Conservation (phyloP, 1,140 invertebrate species). For the Lepidurus packardi region DNA sequence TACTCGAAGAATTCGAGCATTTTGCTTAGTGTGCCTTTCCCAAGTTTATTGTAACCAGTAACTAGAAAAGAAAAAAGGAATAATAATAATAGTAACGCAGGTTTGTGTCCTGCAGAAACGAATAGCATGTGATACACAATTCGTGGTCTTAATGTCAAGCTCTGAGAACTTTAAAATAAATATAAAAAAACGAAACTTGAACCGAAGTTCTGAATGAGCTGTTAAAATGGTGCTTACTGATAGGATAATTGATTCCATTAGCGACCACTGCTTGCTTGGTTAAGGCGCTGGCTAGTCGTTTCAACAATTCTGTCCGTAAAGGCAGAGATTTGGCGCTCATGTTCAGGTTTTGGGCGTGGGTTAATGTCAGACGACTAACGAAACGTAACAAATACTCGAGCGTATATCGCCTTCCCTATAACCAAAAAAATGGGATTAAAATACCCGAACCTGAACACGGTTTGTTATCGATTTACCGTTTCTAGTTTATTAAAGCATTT, state of each 20-base stretch:
- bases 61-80: slow-evolving; percentile 38
- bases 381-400: slow-evolving; percentile 69
- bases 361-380: slow-evolving; percentile 57
- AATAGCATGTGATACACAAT: too few species aligned
- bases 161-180: too few species aligned
- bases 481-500: slow-evolving; percentile 58
- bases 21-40: slow-evolving; percentile 49
- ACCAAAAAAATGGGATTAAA: slow-evolving; percentile 37
- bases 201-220: too few species aligned
- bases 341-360: slow-evolving; percentile 48
- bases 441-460: background rate
- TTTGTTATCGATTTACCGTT: slow-evolving; percentile 47
- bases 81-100: slow-evolving; percentile 17
- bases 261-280: slow-evolving; percentile 59
- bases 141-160: too few species aligned
- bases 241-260: slow-evolving; percentile 50
- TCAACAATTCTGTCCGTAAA: slow-evolving; percentile 53
- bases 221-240: slow-evolving; percentile 40
- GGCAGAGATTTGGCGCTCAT: slow-evolving; percentile 34
- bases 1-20: slow-evolving; percentile 48
- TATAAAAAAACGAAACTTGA: too few species aligned
- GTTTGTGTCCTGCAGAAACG: slow-evolving; percentile 23
- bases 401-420: slow-evolving; percentile 57
- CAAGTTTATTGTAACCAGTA: slow-evolving; percentile 48
- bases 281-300: slow-evolving; percentile 56